Conservation (phyloP, 2,797 vertebrate species). For the Acrocephalus scirpaceus region DNA sequence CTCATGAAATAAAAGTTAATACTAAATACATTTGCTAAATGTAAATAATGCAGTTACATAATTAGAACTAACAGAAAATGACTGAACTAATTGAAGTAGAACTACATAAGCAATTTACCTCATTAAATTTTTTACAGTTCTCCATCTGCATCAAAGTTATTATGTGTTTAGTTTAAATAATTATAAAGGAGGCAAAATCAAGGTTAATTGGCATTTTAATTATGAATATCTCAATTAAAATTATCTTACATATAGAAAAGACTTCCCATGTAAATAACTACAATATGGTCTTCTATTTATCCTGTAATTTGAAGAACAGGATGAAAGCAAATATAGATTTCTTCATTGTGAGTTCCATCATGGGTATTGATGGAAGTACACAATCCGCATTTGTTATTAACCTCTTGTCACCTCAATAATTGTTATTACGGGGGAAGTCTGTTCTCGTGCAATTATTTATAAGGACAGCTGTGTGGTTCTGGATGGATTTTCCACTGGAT, state of each 20-base stretch:
- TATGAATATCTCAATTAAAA: slow-evolving; percentile 67
- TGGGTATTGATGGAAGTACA: background rate
- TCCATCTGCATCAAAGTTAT: slow-evolving; percentile 62
- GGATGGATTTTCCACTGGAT: background rate
- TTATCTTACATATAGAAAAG: slow-evolving; percentile 28
- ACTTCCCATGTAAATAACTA: slow-evolving; percentile 45
- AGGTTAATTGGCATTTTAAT: slow-evolving; percentile 73
- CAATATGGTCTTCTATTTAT: slow-evolving; percentile 41
- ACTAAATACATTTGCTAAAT: slow-evolving; percentile 52
- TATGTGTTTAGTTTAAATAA: slow-evolving; percentile 71
- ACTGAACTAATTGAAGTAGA: slow-evolving; percentile 68
- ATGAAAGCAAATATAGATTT: slow-evolving; percentile 14
- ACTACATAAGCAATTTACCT: slow-evolving; percentile 58
- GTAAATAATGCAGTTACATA: slow-evolving; percentile 45
- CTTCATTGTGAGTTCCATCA: background rate
- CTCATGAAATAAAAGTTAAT: slow-evolving; percentile 31
- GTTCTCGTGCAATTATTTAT: background rate
- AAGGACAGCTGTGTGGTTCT: background rate
- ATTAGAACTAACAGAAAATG: slow-evolving; percentile 67
- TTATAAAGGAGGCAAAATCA: slow-evolving; percentile 57
- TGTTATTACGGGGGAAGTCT: background rate
- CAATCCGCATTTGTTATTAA: background rate
- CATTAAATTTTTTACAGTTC: slow-evolving; percentile 66
- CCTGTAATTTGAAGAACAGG: slow-evolving; percentile 38
- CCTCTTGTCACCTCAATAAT: slow-evolving; percentile 10